phyloP scores from a whole-genome alignment of 2,888 invertebrate species.

The Brenthis ino region DNA sequence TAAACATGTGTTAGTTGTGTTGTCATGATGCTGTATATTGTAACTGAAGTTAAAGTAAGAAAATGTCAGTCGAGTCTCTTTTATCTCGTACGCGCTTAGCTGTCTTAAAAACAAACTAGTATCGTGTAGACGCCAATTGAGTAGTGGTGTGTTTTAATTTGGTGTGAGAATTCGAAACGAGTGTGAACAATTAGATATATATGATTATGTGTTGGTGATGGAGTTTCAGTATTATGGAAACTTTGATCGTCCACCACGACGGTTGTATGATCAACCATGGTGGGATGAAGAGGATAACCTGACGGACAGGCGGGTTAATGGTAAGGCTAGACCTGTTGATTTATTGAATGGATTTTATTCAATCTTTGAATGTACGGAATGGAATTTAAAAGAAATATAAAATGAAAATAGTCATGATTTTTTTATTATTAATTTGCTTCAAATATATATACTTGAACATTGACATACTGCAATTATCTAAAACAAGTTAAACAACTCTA shows the following conservation, averaged over 20 bases:
- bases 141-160: constrained; percentile 53
- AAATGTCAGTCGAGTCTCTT: constrained; percentile 54
- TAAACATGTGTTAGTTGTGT: constrained; percentile 24
- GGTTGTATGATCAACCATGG: constrained; percentile 67
- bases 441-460: too few species aligned
- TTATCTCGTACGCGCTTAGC: constrained; percentile 68
- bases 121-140: constrained; percentile 59
- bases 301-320: constrained; percentile 69
- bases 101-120: constrained; percentile 65
- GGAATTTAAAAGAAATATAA: background rate
- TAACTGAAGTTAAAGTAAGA: constrained; percentile 49
- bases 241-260: constrained; percentile 61
- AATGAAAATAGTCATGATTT: too few species aligned
- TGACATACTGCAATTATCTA: too few species aligned
- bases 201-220: constrained; percentile 51
- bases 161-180: constrained; percentile 23
- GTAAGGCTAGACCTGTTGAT: constrained; percentile 50
- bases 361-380: constrained; percentile 14
- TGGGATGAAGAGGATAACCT: constrained; percentile 78
- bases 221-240: constrained; percentile 76
- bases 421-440: too few species aligned
- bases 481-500: too few species aligned
- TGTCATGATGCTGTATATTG: constrained; percentile 22
- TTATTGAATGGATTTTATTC: background rate
- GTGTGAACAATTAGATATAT: constrained; percentile 26